Percentiles rank a stretch among this genome's conserved stretches.
Conservation (phyloP, 2,888 invertebrate genomes). For the Sminthurides aquaticus region DNA sequence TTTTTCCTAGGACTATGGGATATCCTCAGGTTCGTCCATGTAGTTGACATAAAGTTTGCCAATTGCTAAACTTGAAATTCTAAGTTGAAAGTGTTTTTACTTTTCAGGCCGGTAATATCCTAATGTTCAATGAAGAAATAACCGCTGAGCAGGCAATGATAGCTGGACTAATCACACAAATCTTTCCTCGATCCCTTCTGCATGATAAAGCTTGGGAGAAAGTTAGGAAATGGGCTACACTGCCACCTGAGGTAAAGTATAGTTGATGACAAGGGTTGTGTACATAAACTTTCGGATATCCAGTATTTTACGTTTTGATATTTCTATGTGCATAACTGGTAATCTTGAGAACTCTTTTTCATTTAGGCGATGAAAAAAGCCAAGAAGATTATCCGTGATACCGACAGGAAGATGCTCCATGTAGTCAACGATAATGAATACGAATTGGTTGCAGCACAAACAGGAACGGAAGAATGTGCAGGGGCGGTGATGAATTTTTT, state of each 20-base stretch:
- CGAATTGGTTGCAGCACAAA: slow-evolving; percentile 53
- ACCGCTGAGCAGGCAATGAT: slow-evolving; percentile 68
- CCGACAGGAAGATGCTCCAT: slow-evolving; percentile 56
- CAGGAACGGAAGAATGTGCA: slow-evolving; percentile 13
- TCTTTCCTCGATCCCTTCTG: slow-evolving; percentile 62
- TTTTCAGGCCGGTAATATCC: slow-evolving; percentile 51
- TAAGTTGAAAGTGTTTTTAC: background rate
- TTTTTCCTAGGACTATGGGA: slow-evolving; percentile 77
- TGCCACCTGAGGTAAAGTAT: slow-evolving; percentile 21
- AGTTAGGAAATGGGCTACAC: slow-evolving; percentile 14
- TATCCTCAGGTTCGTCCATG: slow-evolving; percentile 56
- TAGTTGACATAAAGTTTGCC: background rate
- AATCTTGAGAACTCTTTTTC: too few relatives aligned
- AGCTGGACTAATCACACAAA: slow-evolving; percentile 67
- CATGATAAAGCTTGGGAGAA: slow-evolving; percentile 53
- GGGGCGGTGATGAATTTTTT: slow-evolving; percentile 12
- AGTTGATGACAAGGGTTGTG: too few relatives aligned
- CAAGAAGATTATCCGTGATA: slow-evolving; percentile 61
- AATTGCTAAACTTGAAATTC: background rate
- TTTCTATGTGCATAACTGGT: too few relatives aligned
- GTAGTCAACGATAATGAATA: slow-evolving; percentile 62
- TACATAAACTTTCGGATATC: too few relatives aligned
- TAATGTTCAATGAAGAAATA: slow-evolving; percentile 65
- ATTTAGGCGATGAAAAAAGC: slow-evolving; percentile 58
- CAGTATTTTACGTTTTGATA: too few relatives aligned